These are phyloP conservation scores for Neosalanx taihuensis DNA, from an alignment of 2,797 vertebrate genomes.

Conservation along the genomic window DNA sequence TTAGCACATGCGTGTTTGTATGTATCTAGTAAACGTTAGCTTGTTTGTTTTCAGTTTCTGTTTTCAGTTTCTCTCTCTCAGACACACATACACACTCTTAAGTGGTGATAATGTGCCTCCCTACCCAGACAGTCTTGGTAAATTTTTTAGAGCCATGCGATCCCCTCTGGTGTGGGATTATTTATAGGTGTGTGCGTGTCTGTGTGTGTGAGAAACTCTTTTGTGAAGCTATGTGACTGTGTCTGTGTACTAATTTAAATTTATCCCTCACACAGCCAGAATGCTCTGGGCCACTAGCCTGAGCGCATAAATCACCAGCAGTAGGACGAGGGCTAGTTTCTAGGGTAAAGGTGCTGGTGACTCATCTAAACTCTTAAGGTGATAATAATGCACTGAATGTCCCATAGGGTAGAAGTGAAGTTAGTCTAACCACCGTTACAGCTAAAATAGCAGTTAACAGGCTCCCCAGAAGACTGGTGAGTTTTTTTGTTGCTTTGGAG, in stretches of 20 bases:
- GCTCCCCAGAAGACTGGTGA: too few relatives aligned
- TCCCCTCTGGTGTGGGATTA: slow-evolving; percentile 56
- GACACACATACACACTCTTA: slow-evolving; percentile 25
- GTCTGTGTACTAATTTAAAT: background rate
- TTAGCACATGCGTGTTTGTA: background rate
- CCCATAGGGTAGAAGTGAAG: too few relatives aligned
- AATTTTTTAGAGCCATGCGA: slow-evolving; percentile 75
- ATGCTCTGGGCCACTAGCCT: slow-evolving; percentile 23
- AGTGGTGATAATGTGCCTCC: slow-evolving; percentile 39
- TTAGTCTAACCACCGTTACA: too few relatives aligned
- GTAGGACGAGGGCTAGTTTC: background rate
- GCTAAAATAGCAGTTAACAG: too few relatives aligned
- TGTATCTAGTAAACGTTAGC: background rate
- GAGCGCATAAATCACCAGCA: slow-evolving; percentile 29
- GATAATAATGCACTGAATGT: too few relatives aligned
- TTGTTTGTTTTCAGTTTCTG: background rate
- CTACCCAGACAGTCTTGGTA: slow-evolving; percentile 57
- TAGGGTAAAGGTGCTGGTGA: slow-evolving; percentile 1
- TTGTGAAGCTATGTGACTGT: slow-evolving; percentile 3
- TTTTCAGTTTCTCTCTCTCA: slow-evolving; percentile 12
- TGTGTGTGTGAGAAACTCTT: slow-evolving; percentile 4
- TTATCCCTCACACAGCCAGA: background rate
- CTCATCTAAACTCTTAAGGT: too few relatives aligned
- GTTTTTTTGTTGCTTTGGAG: too few relatives aligned
- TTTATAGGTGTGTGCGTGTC: slow-evolving; percentile 49